phyloP scores from a whole-genome alignment of 2,888 invertebrate species.

The Papilio demoleus region DNA sequence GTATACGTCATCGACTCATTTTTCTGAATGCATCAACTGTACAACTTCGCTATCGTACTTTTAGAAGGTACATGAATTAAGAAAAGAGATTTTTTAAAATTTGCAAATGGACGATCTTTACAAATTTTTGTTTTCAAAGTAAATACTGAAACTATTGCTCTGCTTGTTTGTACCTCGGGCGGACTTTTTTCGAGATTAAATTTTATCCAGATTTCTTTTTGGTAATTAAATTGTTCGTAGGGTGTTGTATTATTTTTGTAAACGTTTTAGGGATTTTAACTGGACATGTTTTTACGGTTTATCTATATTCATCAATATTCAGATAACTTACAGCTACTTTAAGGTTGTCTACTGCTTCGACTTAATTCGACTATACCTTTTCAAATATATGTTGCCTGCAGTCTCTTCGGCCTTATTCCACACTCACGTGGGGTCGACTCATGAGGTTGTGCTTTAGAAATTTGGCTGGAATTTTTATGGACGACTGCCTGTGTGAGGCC shows the following conservation, averaged over 20 bases:
- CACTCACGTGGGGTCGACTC: too few species aligned
- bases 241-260: background rate
- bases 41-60: background rate
- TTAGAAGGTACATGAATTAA: slow-evolving; percentile 11
- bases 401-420: too few species aligned
- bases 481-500: too few species aligned
- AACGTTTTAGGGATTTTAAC: background rate
- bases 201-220: slow-evolving; percentile 1
- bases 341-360: background rate
- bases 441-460: too few species aligned
- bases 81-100: slow-evolving; percentile 19
- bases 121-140: slow-evolving; percentile 30
- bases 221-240: background rate
- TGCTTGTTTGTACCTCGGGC: background rate
- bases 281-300: too few species aligned
- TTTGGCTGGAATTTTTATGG: too few species aligned
- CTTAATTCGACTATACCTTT: background rate
- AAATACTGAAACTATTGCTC: slow-evolving; percentile 23
- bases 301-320: too few species aligned
- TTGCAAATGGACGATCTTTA: slow-evolving; percentile 24
- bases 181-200: background rate
- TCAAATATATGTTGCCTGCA: too few species aligned
- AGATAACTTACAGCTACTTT: too few species aligned
- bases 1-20: background rate
- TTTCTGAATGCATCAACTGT: background rate